A percentile compares a stretch with the other conserved stretches of the same genome.
These are phyloP conservation scores for Ligdia adustata DNA, from an alignment of 2,888 invertebrate genomes.

Conservation along the genomic window DNA sequence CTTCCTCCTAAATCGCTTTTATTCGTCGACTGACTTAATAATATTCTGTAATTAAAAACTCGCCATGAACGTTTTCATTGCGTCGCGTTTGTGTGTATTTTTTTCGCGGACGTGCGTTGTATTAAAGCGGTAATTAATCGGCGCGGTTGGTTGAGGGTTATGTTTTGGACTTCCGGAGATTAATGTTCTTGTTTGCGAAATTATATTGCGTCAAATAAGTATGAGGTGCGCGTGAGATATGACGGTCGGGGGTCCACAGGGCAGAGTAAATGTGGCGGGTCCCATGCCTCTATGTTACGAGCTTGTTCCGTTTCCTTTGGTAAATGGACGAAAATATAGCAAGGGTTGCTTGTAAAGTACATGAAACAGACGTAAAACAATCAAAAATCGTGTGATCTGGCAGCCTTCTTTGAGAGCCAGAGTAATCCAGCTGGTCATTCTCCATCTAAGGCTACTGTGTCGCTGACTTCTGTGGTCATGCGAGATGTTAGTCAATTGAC, in stretches of 20 bases:
- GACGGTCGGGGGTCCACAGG: constrained; percentile 18
- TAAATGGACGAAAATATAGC: not conserved
- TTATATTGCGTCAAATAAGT: constrained; percentile 38
- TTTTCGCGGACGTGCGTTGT: constrained; percentile 48
- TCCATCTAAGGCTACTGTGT: too few species aligned
- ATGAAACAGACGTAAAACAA: not conserved
- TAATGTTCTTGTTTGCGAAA: constrained; percentile 41
- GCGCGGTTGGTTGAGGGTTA: constrained; percentile 31
- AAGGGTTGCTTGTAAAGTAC: not conserved
- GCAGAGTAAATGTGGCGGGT: constrained; percentile 12
- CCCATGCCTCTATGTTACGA: constrained; percentile 4
- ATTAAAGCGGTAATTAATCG: constrained; percentile 59
- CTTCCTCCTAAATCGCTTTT: constrained; percentile 68
- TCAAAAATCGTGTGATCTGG: not conserved
- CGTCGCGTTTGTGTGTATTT: constrained; percentile 57
- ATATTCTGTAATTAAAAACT: constrained; percentile 80
- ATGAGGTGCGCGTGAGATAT: constrained; percentile 30
- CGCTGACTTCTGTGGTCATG: too few species aligned
- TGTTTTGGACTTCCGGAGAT: constrained; percentile 36
- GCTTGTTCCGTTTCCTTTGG: constrained; percentile 9
- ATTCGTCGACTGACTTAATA: constrained; percentile 75
- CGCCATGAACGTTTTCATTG: constrained; percentile 64
- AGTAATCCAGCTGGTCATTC: too few species aligned
- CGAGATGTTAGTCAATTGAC: too few species aligned
- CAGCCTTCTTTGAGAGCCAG: not conserved